Evolutionary conservation across 2,113 vertebrate genomes (phyloP).

Genomic region (Perca flavescens): DNA sequence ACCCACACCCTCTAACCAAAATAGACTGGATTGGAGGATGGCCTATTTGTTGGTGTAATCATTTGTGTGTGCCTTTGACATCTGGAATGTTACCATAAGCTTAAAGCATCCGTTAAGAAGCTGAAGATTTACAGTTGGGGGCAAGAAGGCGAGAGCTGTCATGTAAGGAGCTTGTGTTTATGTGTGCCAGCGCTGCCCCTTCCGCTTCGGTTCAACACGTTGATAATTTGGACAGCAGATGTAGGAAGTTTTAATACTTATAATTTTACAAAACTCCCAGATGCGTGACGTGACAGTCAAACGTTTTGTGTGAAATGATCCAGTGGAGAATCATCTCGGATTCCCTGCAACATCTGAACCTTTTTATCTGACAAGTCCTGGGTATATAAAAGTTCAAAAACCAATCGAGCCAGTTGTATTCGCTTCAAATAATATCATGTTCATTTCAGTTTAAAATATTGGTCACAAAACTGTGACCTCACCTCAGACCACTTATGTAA

Average conservation of each 20-base stretch:
- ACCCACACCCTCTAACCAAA: conserved; percentile 41
- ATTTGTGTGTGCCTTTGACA: conserved; percentile 64
- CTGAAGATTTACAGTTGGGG: conserved; percentile 69
- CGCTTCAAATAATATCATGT: background rate
- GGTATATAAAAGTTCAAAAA: background rate
- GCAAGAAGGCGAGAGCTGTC: conserved; percentile 48
- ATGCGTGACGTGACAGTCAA: background rate
- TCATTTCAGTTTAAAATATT: background rate
- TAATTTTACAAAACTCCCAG: background rate
- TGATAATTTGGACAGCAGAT: conserved; percentile 22
- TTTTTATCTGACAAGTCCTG: background rate
- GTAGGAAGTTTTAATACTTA: background rate
- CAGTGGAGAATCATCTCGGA: background rate
- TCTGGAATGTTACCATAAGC: conserved; percentile 75
- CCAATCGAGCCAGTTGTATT: background rate
- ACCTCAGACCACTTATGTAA: background rate
- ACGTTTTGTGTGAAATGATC: background rate
- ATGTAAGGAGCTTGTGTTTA: conserved; percentile 72
- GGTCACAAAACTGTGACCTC: background rate
- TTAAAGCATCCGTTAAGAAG: conserved; percentile 70
- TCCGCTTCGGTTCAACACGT: background rate
- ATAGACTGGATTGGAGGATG: conserved; percentile 52
- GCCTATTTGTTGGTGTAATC: conserved; percentile 67
- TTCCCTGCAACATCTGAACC: background rate
- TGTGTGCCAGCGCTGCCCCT: conserved; percentile 52